Base-by-base conservation (phyloP, 2,113 vertebrate species). In the Paracyprichromis sp. region DNA sequence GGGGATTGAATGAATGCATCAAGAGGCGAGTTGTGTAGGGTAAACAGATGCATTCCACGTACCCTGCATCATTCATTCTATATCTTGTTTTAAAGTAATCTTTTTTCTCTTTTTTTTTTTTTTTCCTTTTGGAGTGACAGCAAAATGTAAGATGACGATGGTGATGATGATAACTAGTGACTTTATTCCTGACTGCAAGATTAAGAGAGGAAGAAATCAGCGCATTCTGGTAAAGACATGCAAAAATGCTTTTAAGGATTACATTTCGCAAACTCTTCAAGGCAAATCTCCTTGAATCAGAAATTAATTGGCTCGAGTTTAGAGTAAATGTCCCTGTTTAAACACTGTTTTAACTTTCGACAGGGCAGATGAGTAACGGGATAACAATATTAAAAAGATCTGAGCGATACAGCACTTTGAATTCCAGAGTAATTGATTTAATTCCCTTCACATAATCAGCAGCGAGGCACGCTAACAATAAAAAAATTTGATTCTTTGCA, bases 1-100 rank as follows among this genome's bases (percentile, higher is more conserved):
- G 17, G 56, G 88, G 83, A 86, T 47, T 38, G 78, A 83, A 85
- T 71, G 91, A 91, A 89, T 69, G 83, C 45, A 73, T 88, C 78
- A 66, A 47, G 63, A 88, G 47, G 47, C 80, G 88, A 84, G 82
- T 66, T 87, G 83, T 85, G 86, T 10, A 63, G 71, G 89, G 73
- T 66, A 50, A 85, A 85, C 80, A 87, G 52, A 86, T 73, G 21
- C 40, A 57, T 38, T 14, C 14, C 26, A 2, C 40, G 73, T 57
- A 82, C 13, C 52, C 45, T 31, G 16, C n/a, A 17, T 47, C 17
- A 11, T 47, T 83, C 8, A 80, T 17, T 50, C 52, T 24, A 83
- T 34, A 81, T 83, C 80, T 66, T 45, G 31, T 86, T 47, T 47
- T 7, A 47, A 47, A 8, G 24, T 47, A 11, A 2, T 76, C 24